Percentiles rank a stretch among this genome's conserved stretches.
phyloP scores from a whole-genome alignment of 2,888 invertebrate genomes.

The Patella ulyssiponensis region DNA sequence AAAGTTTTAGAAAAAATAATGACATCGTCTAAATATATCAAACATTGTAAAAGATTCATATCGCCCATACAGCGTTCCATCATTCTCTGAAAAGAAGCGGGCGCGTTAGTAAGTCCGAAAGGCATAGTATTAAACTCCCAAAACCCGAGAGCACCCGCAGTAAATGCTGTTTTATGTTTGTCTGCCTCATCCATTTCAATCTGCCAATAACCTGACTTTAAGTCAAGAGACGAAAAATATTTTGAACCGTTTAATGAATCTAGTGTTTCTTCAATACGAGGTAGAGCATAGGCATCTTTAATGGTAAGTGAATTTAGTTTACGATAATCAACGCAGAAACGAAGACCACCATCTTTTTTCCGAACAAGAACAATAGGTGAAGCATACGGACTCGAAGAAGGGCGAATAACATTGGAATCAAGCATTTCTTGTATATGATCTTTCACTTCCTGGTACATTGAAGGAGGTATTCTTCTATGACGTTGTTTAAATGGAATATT shows the following conservation, averaged over 20 bases:
- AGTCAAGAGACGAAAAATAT: slow-evolving; percentile 32
- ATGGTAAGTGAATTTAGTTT: too few species aligned
- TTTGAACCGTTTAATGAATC: slow-evolving; percentile 33
- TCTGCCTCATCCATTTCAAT: slow-evolving; percentile 31
- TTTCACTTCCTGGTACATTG: too few species aligned
- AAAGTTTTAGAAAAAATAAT: slow-evolving; percentile 35
- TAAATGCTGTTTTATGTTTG: slow-evolving; percentile 37
- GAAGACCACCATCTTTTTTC: too few species aligned
- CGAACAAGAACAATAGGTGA: too few species aligned
- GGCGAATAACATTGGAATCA: too few species aligned
- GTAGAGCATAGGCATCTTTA: too few species aligned
- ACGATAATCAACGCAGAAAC: too few species aligned
- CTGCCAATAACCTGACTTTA: slow-evolving; percentile 37
- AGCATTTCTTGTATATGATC: too few species aligned
- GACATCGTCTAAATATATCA: slow-evolving; percentile 47
- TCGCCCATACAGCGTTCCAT: slow-evolving; percentile 35
- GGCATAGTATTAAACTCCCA: slow-evolving; percentile 30
- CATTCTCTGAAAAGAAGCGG: slow-evolving; percentile 37
- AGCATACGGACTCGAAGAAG: too few species aligned
- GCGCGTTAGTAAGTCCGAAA: slow-evolving; percentile 40
- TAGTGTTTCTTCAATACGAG: slow-evolving; percentile 26
- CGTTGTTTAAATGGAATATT: too few species aligned
- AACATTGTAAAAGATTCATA: slow-evolving; percentile 28
- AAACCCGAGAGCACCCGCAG: slow-evolving; percentile 34
- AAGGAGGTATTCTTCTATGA: too few species aligned